A percentile compares a stretch with the other conserved stretches of the same genome.
phyloP scores from a whole-genome alignment of 2,113 vertebrate species.

The Oceanites oceanicus region DNA sequence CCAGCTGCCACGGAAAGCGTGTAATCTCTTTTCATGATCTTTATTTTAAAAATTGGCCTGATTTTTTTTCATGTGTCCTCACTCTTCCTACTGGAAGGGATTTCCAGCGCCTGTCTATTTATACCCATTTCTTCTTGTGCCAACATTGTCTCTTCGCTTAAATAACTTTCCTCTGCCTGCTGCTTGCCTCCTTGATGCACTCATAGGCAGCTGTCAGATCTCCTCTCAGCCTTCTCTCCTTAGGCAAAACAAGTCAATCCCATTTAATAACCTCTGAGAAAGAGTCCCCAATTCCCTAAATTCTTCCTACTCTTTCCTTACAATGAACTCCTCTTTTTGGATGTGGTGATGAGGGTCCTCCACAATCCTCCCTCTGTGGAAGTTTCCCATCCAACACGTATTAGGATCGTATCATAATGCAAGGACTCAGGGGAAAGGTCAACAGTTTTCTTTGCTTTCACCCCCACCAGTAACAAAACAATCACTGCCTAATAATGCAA shows the following conservation, averaged over 20 bases:
- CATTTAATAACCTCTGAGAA: background rate
- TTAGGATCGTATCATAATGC: rapidly evolving
- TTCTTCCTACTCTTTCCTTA: background rate
- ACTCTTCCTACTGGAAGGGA: slow-evolving; percentile 60
- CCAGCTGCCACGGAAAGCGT: background rate
- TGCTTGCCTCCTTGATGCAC: slow-evolving; percentile 63
- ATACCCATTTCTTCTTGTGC: slow-evolving; percentile 58
- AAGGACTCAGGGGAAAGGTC: background rate
- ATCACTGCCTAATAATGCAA: background rate
- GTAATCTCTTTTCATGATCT: slow-evolving; percentile 31
- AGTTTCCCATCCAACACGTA: background rate
- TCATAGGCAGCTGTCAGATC: slow-evolving; percentile 29
- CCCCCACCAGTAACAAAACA: background rate
- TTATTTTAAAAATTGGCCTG: slow-evolving; percentile 14
- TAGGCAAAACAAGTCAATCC: slow-evolving; percentile 12
- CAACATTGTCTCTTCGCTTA: slow-evolving; percentile 64
- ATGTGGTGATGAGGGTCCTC: background rate
- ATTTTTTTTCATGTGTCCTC: slow-evolving; percentile 52
- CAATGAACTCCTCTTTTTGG: background rate
- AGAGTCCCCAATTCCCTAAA: background rate
- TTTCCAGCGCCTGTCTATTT: slow-evolving; percentile 62
- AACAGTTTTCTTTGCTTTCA: background rate
- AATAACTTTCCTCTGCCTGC: slow-evolving; percentile 66
- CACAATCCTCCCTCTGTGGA: background rate
- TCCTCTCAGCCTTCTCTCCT: slow-evolving; percentile 20